Evolutionary conservation across 2,113 vertebrate genomes (phyloP).

Genomic region (Sisor rabdophorus): DNA sequence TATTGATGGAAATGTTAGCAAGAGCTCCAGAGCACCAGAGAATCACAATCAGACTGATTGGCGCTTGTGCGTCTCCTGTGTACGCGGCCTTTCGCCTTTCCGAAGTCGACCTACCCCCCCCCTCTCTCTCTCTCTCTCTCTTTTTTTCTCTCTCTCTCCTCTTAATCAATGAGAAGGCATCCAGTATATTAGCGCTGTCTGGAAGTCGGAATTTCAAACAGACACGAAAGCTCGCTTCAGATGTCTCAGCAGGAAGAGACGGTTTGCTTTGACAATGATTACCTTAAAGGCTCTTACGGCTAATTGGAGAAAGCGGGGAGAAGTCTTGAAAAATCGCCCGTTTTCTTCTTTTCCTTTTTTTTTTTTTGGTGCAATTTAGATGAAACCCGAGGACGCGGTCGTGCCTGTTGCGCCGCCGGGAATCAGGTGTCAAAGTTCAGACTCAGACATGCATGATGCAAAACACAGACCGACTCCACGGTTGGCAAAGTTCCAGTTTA

Average conservation of each 20-base stretch:
- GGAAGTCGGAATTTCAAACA: conserved; percentile 57
- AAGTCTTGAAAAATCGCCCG: conserved; percentile 60
- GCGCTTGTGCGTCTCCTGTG: conserved; percentile 42
- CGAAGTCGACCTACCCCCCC: conserved; percentile 52
- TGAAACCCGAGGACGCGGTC: conserved; percentile 8
- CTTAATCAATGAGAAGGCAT: conserved; percentile 62
- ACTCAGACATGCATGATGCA: neutral
- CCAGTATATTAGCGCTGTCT: conserved; percentile 60
- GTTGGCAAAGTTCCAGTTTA: neutral
- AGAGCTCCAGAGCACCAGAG: conserved; percentile 51
- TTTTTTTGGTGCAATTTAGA: conserved; percentile 15
- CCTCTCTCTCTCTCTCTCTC: conserved; percentile 1
- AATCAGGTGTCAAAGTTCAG: conserved; percentile 73
- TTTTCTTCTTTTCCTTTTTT: too few species aligned
- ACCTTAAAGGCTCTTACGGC: conserved; percentile 63
- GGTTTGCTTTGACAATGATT: conserved; percentile 52
- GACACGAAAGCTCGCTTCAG: conserved; percentile 49
- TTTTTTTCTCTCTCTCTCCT: conserved; percentile 1
- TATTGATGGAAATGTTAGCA: conserved; percentile 64
- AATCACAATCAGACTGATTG: conserved; percentile 58
- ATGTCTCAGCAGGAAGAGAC: conserved; percentile 49
- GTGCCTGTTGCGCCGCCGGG: conserved; percentile 60
- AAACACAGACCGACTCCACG: neutral
- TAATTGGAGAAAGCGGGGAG: conserved; percentile 69
- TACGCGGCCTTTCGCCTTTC: conserved; percentile 50